These are phyloP conservation scores for Glareola pratincola DNA, from an alignment of 2,113 vertebrate genomes.

Conservation along the genomic window DNA sequence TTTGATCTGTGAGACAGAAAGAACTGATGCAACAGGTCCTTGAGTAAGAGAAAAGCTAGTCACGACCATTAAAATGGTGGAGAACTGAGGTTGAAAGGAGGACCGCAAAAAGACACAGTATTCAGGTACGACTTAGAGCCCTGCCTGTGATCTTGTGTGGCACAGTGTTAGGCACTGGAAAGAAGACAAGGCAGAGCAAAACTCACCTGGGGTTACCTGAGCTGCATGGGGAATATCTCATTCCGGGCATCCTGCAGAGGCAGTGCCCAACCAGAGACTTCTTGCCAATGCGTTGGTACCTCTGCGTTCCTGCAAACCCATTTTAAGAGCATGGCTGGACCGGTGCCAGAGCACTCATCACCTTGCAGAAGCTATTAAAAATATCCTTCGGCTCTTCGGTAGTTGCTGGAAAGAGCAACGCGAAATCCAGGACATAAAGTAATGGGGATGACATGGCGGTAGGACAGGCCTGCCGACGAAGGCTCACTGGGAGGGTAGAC, in stretches of 20 bases:
- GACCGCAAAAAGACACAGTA: neutral
- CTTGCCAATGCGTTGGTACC: neutral
- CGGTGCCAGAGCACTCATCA: neutral
- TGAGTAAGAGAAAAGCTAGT: neutral
- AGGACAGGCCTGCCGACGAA: neutral
- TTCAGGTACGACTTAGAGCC: neutral
- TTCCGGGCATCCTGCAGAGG: neutral
- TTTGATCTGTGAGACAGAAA: neutral
- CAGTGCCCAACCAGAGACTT: rapidly evolving
- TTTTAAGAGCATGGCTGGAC: neutral
- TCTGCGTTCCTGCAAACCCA: neutral
- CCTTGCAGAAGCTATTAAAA: neutral
- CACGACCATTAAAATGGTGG: neutral
- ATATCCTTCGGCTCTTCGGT: neutral
- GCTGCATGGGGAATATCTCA: neutral
- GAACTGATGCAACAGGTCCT: neutral
- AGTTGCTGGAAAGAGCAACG: neutral
- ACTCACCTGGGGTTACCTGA: neutral
- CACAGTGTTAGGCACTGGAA: neutral
- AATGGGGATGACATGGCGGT: rapidly evolving
- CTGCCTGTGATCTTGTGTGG: neutral
- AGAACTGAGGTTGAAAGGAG: neutral
- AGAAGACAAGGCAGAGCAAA: neutral
- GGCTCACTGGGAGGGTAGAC: neutral
- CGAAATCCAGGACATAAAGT: neutral